Evolutionary conservation across 2,797 vertebrate genomes (phyloP), one percentile per base, ranked within the genome.

Genomic region (Typhlichthys subterraneus): DNA sequence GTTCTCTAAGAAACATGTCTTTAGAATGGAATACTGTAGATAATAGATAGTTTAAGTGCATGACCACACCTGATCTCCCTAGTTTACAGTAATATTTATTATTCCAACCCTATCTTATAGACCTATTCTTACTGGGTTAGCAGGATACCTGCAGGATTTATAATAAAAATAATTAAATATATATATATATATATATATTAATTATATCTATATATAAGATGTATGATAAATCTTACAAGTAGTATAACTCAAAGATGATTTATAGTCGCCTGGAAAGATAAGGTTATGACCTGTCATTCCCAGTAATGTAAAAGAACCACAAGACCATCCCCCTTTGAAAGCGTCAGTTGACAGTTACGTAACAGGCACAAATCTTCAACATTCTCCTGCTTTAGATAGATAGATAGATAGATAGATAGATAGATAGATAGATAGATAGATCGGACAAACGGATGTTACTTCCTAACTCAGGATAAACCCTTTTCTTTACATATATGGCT

Each of bases 261-360:
- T 79, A 82, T 73, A 38, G 54, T 49, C 65, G 60, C 50, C 31
- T 0, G 17, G 60, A 63, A 77, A 77, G 76, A 77, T 83, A 82
- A 86, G 75, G 70, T 81, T 70, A 73, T 76, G 69, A 84, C 70
- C 75, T 70, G 67, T 62, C 75, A 77, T 77, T 86, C 69, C 61
- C 47, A 50, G 59, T 51, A 71, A 82, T 74, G 72, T 73, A 61
- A 71, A 66, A 71, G 59, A 45, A 69, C 67, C 65, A 65, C 49
- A 48, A 48, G 66, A 57, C 46, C 10, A 12, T 64, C 53, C 12
- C 59, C 46, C 51, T 73, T 47, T 14, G 68, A 69, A 53, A 47
- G 45, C 65, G 65, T 33, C 51, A 29, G 50, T 52, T 74, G 17
- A 55, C 38, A 45, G 38, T 47, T 47, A n/a, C 33, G 8, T 0